Evolutionary conservation across 2,888 invertebrate species (phyloP).

Genomic region (Trichogramma dendrolimi): DNA sequence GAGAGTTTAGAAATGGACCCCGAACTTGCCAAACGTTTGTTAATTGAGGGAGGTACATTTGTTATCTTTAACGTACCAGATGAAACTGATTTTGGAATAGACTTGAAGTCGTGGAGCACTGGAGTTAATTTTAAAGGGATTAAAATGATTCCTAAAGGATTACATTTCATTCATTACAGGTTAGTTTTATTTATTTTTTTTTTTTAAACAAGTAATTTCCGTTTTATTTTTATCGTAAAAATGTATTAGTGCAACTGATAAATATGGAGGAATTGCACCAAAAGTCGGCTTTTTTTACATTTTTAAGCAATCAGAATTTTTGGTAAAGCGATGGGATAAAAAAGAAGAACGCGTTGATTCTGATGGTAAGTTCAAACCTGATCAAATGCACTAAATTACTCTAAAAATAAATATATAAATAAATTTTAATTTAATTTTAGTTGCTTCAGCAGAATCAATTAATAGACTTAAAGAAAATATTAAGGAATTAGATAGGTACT

Average conservation of each 20-base stretch:
- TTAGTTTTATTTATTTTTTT: constrained; percentile 42
- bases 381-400: constrained; percentile 9
- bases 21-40: constrained; percentile 69
- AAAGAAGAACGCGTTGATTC: constrained; percentile 68
- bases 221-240: not conserved
- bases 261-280: constrained; percentile 56
- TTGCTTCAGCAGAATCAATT: constrained; percentile 64
- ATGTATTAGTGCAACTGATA: constrained; percentile 53
- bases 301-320: constrained; percentile 76
- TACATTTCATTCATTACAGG: constrained; percentile 90
- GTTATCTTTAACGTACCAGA: constrained; percentile 81
- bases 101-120: constrained; percentile 83
- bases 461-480: constrained; percentile 66
- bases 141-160: constrained; percentile 97
- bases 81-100: constrained; percentile 96
- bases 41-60: constrained; percentile 77
- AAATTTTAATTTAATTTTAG: constrained; percentile 34
- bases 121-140: constrained; percentile 90
- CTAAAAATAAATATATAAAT: not conserved
- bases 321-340: constrained; percentile 85
- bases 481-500: constrained; percentile 67
- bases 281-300: constrained; percentile 81
- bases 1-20: constrained; percentile 63
- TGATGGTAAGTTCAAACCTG: constrained; percentile 46
- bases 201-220: not conserved